Evolutionary conservation across 1,140 invertebrate genomes (phyloP).

Genomic region (Zophobas morio): DNA sequence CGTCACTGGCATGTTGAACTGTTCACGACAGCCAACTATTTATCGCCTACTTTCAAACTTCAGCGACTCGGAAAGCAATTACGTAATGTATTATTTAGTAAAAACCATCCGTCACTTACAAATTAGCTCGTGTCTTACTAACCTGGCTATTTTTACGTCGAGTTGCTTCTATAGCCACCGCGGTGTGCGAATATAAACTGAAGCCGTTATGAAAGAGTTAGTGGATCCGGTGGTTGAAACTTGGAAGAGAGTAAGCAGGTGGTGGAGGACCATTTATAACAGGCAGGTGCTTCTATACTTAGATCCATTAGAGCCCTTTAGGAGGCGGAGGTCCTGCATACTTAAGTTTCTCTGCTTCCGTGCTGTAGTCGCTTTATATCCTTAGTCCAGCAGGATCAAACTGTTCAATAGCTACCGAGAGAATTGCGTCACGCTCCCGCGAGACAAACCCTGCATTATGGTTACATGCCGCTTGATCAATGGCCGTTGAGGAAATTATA

Average conservation of each 20-base stretch:
- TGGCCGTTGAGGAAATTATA: conserved; percentile 27
- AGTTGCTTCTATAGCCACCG: background rate
- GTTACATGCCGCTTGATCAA: conserved; percentile 39
- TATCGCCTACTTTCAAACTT: conserved; percentile 53
- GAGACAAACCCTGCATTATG: conserved; percentile 38
- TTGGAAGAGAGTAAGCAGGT: conserved; percentile 17
- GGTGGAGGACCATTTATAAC: conserved; percentile 32
- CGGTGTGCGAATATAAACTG: background rate
- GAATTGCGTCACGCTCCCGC: conserved; percentile 43
- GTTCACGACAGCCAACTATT: conserved; percentile 56
- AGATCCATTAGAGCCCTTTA: conserved; percentile 45
- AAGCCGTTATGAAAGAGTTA: conserved; percentile 11
- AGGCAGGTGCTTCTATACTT: conserved; percentile 30
- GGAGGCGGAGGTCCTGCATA: conserved; percentile 45
- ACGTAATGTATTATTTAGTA: conserved; percentile 32
- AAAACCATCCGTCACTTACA: conserved; percentile 4
- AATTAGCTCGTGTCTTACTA: conserved; percentile 2
- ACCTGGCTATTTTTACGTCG: background rate
- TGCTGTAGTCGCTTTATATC: conserved; percentile 18
- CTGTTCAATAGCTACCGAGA: conserved; percentile 47
- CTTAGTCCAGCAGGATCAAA: conserved; percentile 47
- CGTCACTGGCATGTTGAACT: conserved; percentile 51
- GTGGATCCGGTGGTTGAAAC: background rate
- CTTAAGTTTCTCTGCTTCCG: conserved; percentile 43
- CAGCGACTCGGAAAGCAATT: conserved; percentile 45